Conservation (phyloP, 2,888 invertebrate genomes). For the Hetaerina titia region DNA sequence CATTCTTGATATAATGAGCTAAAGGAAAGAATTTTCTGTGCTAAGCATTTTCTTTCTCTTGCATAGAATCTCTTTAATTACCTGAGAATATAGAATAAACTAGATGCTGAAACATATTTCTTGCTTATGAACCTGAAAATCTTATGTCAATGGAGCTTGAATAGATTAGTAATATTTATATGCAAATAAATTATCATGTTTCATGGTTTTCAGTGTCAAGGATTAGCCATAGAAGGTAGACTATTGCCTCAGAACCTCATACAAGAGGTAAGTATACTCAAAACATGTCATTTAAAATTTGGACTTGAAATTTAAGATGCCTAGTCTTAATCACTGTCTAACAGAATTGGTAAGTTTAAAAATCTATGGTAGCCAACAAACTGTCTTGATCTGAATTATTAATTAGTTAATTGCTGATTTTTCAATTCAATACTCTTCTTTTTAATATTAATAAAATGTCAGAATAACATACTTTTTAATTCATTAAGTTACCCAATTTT, state of each 20-base stretch:
- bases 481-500: too few relatives aligned
- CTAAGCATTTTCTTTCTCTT: not conserved
- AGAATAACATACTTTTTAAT: too few relatives aligned
- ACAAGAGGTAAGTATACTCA: slow-evolving; percentile 83
- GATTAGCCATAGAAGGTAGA: slow-evolving; percentile 94
- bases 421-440: too few relatives aligned
- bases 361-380: too few relatives aligned
- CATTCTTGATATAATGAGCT: not conserved
- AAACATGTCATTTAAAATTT: not conserved
- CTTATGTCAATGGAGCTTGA: not conserved
- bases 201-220: slow-evolving; percentile 87
- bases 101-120: not conserved
- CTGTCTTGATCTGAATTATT: too few relatives aligned
- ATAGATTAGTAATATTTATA: not conserved
- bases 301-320: not conserved
- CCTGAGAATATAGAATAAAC: not conserved
- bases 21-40: not conserved
- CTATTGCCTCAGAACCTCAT: slow-evolving; percentile 94
- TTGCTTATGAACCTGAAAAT: not conserved
- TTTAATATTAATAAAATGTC: too few relatives aligned
- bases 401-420: too few relatives aligned
- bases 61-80: not conserved
- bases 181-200: not conserved
- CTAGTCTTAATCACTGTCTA: too few relatives aligned
- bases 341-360: too few relatives aligned